Evolutionary conservation across 2,113 vertebrate species (phyloP).

Genomic region (Leiothrix lutea): DNA sequence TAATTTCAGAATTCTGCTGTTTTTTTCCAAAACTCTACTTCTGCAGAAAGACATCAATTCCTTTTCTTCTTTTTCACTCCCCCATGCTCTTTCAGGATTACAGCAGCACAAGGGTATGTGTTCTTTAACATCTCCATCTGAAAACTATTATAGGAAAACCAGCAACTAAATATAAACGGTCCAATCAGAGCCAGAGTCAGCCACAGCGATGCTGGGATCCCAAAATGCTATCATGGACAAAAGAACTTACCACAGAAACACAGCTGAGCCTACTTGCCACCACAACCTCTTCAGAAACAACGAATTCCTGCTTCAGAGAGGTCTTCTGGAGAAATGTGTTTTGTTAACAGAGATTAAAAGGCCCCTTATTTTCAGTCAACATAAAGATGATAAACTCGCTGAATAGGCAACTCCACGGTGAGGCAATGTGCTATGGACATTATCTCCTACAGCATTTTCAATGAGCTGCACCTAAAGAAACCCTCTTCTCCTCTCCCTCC

Average conservation of each 20-base stretch:
- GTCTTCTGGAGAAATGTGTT: not conserved
- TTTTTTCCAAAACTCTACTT: not conserved
- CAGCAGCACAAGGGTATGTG: conserved; percentile 43
- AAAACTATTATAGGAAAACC: conserved; percentile 58
- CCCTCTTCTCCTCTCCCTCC: not conserved
- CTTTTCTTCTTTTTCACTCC: not conserved
- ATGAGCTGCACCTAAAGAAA: not conserved
- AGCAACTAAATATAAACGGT: conserved; percentile 53
- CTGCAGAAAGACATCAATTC: not conserved
- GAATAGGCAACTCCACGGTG: not conserved
- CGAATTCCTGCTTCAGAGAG: not conserved
- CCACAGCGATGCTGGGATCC: conserved; percentile 7
- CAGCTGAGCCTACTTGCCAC: not conserved
- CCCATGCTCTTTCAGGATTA: not conserved
- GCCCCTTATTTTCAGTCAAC: not conserved
- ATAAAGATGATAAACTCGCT: not conserved
- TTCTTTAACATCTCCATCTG: conserved; percentile 49
- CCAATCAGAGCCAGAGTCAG: not conserved
- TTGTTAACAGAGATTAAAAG: not conserved
- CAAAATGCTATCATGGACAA: conserved; percentile 32
- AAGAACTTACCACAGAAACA: conserved; percentile 32
- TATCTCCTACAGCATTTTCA: not conserved
- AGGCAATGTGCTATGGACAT: not conserved
- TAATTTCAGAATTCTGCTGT: not conserved
- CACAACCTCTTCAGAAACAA: not conserved